A percentile compares a stretch with the other conserved stretches of the same genome.
Conservation (phyloP, 2,888 invertebrate species). For the Trichogramma dendrolimi region DNA sequence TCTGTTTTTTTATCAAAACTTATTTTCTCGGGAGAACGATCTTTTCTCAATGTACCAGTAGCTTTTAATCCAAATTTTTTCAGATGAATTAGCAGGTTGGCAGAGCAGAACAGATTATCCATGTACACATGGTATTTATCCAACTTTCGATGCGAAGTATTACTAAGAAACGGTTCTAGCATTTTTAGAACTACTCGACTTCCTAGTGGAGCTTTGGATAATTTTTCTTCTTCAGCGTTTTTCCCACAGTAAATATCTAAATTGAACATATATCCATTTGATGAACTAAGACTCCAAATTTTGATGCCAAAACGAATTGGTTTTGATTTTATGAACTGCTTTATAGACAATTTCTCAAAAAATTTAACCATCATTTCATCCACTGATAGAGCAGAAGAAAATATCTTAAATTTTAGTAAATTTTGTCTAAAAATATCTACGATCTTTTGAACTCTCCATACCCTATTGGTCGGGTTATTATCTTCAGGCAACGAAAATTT, state of each 20-base stretch:
- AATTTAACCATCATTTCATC: constrained; percentile 13
- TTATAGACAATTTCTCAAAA: constrained; percentile 4
- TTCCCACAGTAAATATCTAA: neutral
- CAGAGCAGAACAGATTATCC: neutral
- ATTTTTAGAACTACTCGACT: no score
- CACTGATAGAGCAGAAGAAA: constrained; percentile 8
- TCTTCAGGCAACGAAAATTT: constrained; percentile 8
- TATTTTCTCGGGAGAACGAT: neutral
- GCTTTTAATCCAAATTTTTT: constrained; percentile 2
- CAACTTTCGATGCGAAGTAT: neutral
- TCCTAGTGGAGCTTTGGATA: neutral
- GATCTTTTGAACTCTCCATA: constrained; percentile 4
- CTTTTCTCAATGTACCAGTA: constrained; percentile 1
- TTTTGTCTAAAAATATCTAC: constrained; percentile 11
- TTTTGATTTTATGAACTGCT: constrained; percentile 4
- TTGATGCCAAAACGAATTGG: neutral
- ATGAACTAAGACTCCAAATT: neutral
- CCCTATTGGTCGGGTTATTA: constrained; percentile 12
- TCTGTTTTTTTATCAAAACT: neutral
- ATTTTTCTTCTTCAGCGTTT: neutral
- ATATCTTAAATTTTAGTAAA: constrained; percentile 15
- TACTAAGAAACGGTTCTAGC: neutral
- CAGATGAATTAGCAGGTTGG: neutral
- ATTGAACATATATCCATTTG: no score
- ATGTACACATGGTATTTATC: neutral